Evolutionary conservation across 2,797 vertebrate genomes (phyloP), one percentile per base, ranked within the genome.

Genomic region (Lutjanus campechanus): DNA sequence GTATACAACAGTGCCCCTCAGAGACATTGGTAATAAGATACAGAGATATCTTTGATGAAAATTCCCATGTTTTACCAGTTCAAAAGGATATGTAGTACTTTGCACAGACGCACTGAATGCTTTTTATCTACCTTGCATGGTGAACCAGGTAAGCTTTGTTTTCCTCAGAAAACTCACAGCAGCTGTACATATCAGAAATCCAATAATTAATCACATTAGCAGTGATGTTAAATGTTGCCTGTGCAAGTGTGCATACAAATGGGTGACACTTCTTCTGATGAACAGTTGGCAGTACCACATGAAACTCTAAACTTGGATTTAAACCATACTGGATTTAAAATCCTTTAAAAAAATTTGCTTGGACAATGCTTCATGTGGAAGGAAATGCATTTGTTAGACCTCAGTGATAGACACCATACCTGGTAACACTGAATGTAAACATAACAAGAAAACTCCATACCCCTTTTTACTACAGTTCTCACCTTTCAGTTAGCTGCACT

Each of bases 71-170:
- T 73, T 73, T 41, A 67, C 58, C 29, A n/a, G 5, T 41, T 64
- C 2, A 69, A 69, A 46, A 41, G 11, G 36, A 61, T 63, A 4
- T 41, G 43, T 11, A 17, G n/a, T 20, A 22, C 12, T 50, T 65
- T 59, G 29, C 11, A 59, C 7, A 49, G 10, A 72, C 11, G 15
- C 10, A 49, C 8, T 12, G 2, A 62, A 49, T 15, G 6, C 11
- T 8, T 68, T 43, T 29, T 62, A 41, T 67, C 40, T 44, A 20
- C 19, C n/a, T 49, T 49, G 20, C 8, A 55, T 55, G 2, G 29
- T 64, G 20, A 69, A 51, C 20, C 36, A 58, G 10, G 55, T 70
- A 36, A 67, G 44, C 4, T 63, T 76, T 67, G 11, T 44, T 65
- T 56, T 61, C 3, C 50, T 51, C 13, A 7, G 22, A 22, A 69